Evolutionary conservation across 2,113 vertebrate genomes (phyloP).

Genomic region (Poicephalus gulielmi): DNA sequence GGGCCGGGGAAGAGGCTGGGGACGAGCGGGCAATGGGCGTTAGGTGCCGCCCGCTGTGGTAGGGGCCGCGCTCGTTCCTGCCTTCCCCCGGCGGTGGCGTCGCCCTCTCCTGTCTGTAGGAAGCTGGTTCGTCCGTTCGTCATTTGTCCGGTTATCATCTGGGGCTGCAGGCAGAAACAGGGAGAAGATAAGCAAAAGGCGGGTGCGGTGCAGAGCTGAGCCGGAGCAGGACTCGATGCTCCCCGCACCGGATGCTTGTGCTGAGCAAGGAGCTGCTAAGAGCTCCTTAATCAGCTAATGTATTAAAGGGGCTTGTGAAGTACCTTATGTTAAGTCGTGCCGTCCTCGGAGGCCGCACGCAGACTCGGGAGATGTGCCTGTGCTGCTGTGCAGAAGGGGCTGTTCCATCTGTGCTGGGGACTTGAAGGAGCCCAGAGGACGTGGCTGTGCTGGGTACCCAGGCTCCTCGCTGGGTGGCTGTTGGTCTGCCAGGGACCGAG

Average conservation of each 20-base stretch:
- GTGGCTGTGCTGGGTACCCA: not conserved
- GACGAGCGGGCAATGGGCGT: no score
- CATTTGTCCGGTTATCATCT: rapidly evolving
- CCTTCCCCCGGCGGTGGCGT: not conserved
- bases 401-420: rapidly evolving
- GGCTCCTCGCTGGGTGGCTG: not conserved
- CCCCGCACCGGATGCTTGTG: rapidly evolving
- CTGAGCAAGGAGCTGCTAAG: not conserved
- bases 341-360: not conserved
- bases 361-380: rapidly evolving
- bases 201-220: not conserved
- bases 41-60: rapidly evolving
- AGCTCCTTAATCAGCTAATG: rapidly evolving
- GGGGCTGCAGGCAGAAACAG: not conserved
- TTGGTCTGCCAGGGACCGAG: not conserved
- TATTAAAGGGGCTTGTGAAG: rapidly evolving
- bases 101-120: not conserved
- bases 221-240: not conserved
- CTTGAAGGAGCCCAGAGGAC: not conserved
- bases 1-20: not conserved
- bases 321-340: rapidly evolving
- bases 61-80: not conserved
- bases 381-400: not conserved
- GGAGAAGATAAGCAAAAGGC: not conserved
- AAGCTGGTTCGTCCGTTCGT: not conserved